Conservation (phyloP, 2,888 invertebrate species). For the Drosophila gaucha region DNA sequence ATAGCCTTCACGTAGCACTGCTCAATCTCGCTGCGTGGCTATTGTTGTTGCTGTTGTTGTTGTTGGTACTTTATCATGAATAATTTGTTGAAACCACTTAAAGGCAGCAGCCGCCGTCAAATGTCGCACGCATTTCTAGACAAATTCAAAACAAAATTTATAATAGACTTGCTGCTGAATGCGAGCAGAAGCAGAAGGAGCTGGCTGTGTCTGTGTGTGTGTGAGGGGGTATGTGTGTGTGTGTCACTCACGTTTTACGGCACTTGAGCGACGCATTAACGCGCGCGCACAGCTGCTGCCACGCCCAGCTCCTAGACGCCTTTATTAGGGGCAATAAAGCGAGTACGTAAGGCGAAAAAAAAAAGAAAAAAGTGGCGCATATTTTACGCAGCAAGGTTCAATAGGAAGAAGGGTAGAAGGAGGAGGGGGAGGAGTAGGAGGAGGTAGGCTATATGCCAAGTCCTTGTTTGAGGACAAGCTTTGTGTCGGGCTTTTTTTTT, state of each 20-base stretch:
- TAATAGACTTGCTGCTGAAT: constrained; percentile 71
- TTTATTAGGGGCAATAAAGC: constrained; percentile 78
- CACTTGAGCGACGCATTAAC: constrained; percentile 81
- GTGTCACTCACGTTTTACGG: constrained; percentile 77
- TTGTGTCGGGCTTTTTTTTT: constrained; percentile 44
- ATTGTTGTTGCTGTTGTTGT: constrained; percentile 15
- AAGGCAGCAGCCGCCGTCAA: constrained; percentile 60
- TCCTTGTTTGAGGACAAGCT: constrained; percentile 29
- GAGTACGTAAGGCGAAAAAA: constrained; percentile 34
- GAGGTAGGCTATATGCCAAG: not conserved
- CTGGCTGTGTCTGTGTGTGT: not conserved
- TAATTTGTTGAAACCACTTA: constrained; percentile 77
- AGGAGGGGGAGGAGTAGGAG: not conserved
- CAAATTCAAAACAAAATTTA: constrained; percentile 75
- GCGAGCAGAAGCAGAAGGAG: not conserved
- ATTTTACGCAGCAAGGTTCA: constrained; percentile 58
- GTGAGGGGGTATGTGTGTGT: constrained; percentile 34
- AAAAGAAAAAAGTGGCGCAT: constrained; percentile 65
- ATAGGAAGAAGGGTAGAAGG: not conserved
- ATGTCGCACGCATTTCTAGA: constrained; percentile 70
- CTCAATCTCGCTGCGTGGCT: not conserved
- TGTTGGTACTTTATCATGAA: constrained; percentile 69
- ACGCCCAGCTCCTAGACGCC: constrained; percentile 43
- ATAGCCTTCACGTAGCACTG: constrained; percentile 1
- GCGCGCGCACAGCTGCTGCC: constrained; percentile 75